phyloP scores from a whole-genome alignment of 1,140 invertebrate genomes.

The Pachypsylla venusta region DNA sequence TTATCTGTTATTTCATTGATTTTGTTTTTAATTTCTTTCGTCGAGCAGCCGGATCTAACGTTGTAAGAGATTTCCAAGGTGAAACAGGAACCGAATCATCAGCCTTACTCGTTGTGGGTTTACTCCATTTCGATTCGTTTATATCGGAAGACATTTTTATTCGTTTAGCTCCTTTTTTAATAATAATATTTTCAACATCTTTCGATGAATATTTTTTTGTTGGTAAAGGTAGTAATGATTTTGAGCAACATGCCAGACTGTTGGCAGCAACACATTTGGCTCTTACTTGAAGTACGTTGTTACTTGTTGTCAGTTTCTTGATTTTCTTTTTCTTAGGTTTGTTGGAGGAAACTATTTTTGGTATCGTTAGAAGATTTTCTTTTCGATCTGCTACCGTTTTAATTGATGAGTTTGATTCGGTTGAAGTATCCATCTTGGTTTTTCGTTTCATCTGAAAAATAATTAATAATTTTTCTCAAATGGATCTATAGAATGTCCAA shows the following conservation, averaged over 20 bases:
- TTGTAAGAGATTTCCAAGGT: background rate
- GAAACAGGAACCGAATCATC: background rate
- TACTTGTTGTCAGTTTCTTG: slow-evolving; percentile 5
- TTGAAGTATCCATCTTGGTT: background rate
- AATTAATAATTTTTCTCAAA: background rate
- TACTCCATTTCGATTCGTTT: background rate
- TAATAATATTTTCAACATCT: background rate
- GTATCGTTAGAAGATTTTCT: background rate
- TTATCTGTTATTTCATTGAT: background rate
- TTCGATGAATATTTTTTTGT: background rate
- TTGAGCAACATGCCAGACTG: slow-evolving; percentile 4
- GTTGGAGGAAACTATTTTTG: background rate
- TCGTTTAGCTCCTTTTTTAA: background rate
- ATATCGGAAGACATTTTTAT: background rate
- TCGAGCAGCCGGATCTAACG: background rate
- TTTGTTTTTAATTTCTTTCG: background rate
- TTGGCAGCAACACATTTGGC: slow-evolving; percentile 14
- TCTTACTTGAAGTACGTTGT: slow-evolving; percentile 11
- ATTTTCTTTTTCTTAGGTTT: background rate
- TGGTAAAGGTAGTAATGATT: background rate
- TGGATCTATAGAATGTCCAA: background rate
- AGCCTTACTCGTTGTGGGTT: background rate
- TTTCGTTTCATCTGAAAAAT: slow-evolving; percentile 9
- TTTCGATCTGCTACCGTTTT: slow-evolving; percentile 2
- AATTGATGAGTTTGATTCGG: background rate